Evolutionary conservation across 1,140 invertebrate genomes (phyloP).

Genomic region (Leptinotarsa undecemlineata): DNA sequence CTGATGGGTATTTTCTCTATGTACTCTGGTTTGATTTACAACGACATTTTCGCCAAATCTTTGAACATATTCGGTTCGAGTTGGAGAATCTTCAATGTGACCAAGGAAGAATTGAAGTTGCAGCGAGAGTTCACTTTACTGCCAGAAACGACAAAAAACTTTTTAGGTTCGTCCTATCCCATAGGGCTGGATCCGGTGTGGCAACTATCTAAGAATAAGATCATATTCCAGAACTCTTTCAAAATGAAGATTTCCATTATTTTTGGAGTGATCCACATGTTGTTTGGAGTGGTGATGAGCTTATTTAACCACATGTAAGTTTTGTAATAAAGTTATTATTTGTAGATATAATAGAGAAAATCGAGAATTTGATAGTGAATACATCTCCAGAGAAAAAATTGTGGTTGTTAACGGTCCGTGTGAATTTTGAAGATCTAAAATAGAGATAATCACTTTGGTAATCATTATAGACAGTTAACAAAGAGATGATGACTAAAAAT

Average conservation of each 20-base stretch:
- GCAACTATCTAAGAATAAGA: conserved; percentile 83
- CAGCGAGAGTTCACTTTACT: conserved; percentile 66
- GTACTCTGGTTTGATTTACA: conserved; percentile 98
- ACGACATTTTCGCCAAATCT: conserved; percentile 97
- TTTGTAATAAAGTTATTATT: background rate
- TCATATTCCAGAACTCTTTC: conserved; percentile 89
- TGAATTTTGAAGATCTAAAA: too few relatives aligned
- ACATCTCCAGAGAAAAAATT: too few relatives aligned
- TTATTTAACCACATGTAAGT: conserved; percentile 70
- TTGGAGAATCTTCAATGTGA: conserved; percentile 67
- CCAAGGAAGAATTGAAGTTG: conserved; percentile 19
- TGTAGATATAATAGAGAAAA: too few relatives aligned
- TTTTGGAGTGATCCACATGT: conserved; percentile 88
- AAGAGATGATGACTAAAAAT: too few relatives aligned
- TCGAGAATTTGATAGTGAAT: too few relatives aligned
- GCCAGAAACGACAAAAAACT: conserved; percentile 62
- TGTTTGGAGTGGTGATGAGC: conserved; percentile 84
- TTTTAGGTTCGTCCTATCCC: conserved; percentile 72
- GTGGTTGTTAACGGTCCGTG: too few relatives aligned
- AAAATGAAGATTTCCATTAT: conserved; percentile 97
- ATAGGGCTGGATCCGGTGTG: conserved; percentile 94
- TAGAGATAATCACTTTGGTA: too few relatives aligned
- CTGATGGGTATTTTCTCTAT: conserved; percentile 98
- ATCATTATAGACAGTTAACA: too few relatives aligned
- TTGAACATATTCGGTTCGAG: conserved; percentile 94